Conservation (phyloP, 2,888 invertebrate species). For the Pseudococcus viburni region DNA sequence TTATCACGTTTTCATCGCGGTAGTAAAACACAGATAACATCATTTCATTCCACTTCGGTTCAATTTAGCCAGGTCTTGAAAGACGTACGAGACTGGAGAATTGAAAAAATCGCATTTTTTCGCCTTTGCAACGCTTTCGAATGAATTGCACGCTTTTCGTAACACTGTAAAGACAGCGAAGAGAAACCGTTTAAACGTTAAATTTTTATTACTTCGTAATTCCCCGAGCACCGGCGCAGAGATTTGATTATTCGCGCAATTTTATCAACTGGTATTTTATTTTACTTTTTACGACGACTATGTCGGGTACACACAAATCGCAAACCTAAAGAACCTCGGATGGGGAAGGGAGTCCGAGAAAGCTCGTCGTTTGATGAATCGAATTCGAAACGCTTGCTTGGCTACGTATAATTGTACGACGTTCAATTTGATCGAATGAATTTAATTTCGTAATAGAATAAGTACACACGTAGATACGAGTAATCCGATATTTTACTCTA, state of each 20-base stretch:
- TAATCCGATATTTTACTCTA: slow-evolving; percentile 19
- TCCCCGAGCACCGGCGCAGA: background rate
- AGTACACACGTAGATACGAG: background rate
- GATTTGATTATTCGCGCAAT: slow-evolving; percentile 41
- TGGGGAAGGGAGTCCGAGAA: background rate
- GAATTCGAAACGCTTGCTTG: slow-evolving; percentile 30
- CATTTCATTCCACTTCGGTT: background rate
- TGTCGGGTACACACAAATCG: background rate
- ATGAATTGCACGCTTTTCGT: background rate
- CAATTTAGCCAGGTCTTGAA: background rate
- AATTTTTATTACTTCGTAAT: slow-evolving; percentile 32
- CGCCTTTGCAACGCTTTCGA: background rate
- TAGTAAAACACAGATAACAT: slow-evolving; percentile 3
- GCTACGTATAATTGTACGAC: slow-evolving; percentile 13
- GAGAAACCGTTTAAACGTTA: slow-evolving; percentile 30
- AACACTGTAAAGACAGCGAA: background rate
- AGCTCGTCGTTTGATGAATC: slow-evolving; percentile 16
- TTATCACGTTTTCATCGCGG: slow-evolving; percentile 21
- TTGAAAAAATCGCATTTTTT: background rate
- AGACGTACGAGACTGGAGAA: background rate
- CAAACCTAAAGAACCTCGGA: background rate
- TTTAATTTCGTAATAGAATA: slow-evolving; percentile 28
- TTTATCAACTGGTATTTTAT: slow-evolving; percentile 26
- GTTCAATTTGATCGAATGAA: slow-evolving; percentile 38
- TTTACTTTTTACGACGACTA: slow-evolving; percentile 3